Percentiles rank a stretch among this genome's conserved stretches.
Conservation (phyloP, 2,113 vertebrate species). For the Cettia cetti region DNA sequence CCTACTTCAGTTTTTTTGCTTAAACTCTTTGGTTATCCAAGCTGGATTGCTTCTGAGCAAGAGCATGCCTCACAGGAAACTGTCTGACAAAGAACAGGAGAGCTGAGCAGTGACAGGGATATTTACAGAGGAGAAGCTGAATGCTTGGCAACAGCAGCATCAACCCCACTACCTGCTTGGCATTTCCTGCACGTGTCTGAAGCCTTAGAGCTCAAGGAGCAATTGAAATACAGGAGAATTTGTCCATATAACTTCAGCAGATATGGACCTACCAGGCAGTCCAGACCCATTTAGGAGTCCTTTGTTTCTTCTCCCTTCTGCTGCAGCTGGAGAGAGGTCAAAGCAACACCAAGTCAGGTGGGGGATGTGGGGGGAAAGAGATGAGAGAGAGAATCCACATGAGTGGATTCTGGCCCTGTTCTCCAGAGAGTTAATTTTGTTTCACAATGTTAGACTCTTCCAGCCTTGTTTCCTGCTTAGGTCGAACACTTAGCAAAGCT, state of each 20-base stretch:
- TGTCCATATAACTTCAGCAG: background rate
- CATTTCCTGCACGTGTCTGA: background rate
- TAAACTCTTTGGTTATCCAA: background rate
- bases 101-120: background rate
- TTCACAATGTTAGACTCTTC: background rate
- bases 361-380: background rate
- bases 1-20: background rate
- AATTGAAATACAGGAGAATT: background rate
- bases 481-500: background rate
- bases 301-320: background rate
- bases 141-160: background rate
- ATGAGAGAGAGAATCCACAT: background rate
- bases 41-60: background rate
- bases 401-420: background rate
- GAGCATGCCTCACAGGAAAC: background rate
- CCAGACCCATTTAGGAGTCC: background rate
- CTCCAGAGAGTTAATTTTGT: background rate
- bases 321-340: background rate
- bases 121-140: background rate
- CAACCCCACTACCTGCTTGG: background rate
- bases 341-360: rapidly evolving
- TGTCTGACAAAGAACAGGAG: background rate
- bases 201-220: background rate
- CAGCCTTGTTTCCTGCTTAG: background rate
- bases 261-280: background rate